Evolutionary conservation across 2,113 vertebrate species (phyloP), one percentile per base, ranked within the genome.

Genomic region (Semnornis frantzii): DNA sequence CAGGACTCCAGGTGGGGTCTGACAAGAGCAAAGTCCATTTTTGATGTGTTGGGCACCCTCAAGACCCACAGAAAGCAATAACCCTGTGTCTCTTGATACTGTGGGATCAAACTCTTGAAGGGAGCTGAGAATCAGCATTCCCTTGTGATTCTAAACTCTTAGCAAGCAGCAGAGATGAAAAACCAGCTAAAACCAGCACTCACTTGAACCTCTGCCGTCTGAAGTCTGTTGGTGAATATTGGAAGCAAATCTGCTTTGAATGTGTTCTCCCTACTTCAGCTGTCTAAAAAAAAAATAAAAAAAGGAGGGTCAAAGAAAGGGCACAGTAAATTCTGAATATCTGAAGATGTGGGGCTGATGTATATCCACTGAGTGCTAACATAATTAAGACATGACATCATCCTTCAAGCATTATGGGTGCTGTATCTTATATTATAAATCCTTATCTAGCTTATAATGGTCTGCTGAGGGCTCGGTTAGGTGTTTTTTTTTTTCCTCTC

Each of bases 301-400:
- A 37, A n/a, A 0, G 76, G 78, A 77, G 92, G 95, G 96, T 97
- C 94, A 97, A 87, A 95, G 81, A 96, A 95, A 94, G 95, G 93
- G 82, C 94, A 93, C 85, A 89, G 88, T 94, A 96, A 94, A 97
- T 97, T 96, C 91, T 96, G 86, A 96, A 94, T 97, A 96, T 96
- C 92, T 96, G 92, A 96, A 96, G 92, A 96, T 95, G 91, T 96
- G 88, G 34, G 92, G 85, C 92, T 96, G 96, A 96, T 97, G 89
- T 96, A 94, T 96, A 94, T 94, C 94, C 92, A 91, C 93, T 95
- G 95, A 96, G 96, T 92, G 90, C 76, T 97, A 96, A 96, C 94
- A 96, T 97, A 96, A 97, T 97, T 97, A 97, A 96, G 92, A 92
- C 50, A 94, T 97, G 95, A 96, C 95, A 93, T 97, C 96, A 97